Evolutionary conservation across 2,888 invertebrate genomes (phyloP).

Genomic region (Ametastegia equiseti): DNA sequence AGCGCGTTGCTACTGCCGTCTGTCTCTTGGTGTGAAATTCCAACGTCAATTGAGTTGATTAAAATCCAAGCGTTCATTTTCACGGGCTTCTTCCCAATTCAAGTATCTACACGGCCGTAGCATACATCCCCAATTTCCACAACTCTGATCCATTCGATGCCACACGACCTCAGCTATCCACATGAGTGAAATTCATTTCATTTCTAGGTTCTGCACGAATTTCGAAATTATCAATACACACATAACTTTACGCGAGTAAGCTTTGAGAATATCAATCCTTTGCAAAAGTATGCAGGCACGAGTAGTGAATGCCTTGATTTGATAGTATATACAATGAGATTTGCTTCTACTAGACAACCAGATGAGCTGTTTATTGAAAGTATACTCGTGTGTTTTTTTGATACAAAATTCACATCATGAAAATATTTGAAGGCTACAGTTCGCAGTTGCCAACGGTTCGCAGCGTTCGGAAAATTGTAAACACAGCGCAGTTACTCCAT

Average conservation of each 20-base stretch:
- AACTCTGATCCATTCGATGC: not conserved
- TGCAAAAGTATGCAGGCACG: too few relatives aligned
- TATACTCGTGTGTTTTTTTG: too few relatives aligned
- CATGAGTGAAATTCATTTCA: not conserved
- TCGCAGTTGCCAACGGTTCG: too few relatives aligned
- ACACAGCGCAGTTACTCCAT: too few relatives aligned
- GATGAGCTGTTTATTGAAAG: too few relatives aligned
- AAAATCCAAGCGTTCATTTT: conserved; percentile 39
- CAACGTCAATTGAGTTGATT: conserved; percentile 39
- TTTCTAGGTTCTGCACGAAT: not conserved
- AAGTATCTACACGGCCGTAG: not conserved
- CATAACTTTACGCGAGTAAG: too few relatives aligned
- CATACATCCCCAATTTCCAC: not conserved
- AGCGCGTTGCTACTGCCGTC: not conserved
- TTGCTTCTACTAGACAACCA: not conserved
- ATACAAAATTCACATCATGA: too few relatives aligned
- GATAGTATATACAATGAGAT: too few relatives aligned
- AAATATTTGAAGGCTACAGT: too few relatives aligned
- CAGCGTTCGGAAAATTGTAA: too few relatives aligned
- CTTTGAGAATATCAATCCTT: too few relatives aligned
- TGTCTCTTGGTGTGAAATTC: conserved; percentile 3
- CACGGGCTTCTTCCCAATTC: conserved; percentile 12
- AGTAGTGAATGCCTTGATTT: too few relatives aligned
- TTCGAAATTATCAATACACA: not conserved
- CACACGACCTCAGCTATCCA: not conserved